Conservation (phyloP, 2,888 invertebrate species). For the Eurytoma adleriae region DNA sequence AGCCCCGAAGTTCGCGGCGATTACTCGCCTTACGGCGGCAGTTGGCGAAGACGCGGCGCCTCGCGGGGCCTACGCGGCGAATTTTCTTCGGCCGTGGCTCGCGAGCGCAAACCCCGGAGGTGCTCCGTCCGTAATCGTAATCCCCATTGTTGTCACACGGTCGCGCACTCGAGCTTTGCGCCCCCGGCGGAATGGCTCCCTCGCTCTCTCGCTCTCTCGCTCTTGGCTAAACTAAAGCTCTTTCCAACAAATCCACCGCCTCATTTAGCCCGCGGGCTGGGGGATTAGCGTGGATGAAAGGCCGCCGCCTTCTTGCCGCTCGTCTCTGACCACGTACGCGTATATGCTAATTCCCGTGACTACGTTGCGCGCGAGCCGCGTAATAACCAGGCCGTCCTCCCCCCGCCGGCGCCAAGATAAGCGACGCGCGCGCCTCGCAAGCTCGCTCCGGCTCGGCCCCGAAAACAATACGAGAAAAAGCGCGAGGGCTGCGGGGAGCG, state of each 20-base stretch:
- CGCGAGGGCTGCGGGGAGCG: neutral
- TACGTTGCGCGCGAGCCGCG: slow-evolving; percentile 42
- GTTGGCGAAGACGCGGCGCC: slow-evolving; percentile 17
- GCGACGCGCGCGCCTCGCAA: slow-evolving; percentile 10
- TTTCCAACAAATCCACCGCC: slow-evolving; percentile 76
- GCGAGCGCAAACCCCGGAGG: neutral
- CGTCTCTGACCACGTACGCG: slow-evolving; percentile 72
- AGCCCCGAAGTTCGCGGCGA: slow-evolving; percentile 8
- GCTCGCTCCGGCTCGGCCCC: too few relatives aligned
- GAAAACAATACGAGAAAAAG: slow-evolving; percentile 45
- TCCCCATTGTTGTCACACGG: slow-evolving; percentile 50
- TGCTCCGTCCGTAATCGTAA: slow-evolving; percentile 48
- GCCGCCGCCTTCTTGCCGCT: slow-evolving; percentile 71
- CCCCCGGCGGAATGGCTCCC: neutral
- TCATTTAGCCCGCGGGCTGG: slow-evolving; percentile 69
- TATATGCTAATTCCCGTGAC: slow-evolving; percentile 68
- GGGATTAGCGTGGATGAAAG: slow-evolving; percentile 70
- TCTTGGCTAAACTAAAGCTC: slow-evolving; percentile 70
- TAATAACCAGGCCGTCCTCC: slow-evolving; percentile 60
- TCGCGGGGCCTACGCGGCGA: neutral
- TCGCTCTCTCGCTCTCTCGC: neutral
- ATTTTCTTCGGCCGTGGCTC: slow-evolving; percentile 10
- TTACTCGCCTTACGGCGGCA: slow-evolving; percentile 13
- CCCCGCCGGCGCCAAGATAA: neutral
- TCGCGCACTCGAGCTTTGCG: slow-evolving; percentile 1